phyloP scores from a whole-genome alignment of 2,888 invertebrate species.

The Sinopyrophorus schimmeli region DNA sequence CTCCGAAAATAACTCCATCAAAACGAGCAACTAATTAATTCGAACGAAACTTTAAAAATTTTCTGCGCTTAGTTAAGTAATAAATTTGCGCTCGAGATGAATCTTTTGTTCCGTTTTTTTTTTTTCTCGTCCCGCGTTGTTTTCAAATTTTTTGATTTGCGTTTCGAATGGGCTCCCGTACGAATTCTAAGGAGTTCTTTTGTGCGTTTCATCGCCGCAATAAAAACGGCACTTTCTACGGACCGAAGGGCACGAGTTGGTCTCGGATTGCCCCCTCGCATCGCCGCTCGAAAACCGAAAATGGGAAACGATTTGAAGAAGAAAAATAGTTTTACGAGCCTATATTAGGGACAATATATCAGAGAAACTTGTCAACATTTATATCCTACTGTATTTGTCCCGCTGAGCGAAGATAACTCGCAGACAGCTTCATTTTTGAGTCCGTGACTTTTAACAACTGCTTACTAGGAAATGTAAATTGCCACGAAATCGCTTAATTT shows the following conservation, averaged over 20 bases:
- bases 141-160: no score
- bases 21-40: no score
- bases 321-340: conserved; percentile 26
- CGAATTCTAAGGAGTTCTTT: no score
- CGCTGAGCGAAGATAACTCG: conserved; percentile 24
- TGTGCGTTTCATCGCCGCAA: conserved; percentile 18
- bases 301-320: conserved; percentile 14
- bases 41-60: no score
- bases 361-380: conserved; percentile 34
- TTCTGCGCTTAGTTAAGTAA: no score
- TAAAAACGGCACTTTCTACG: conserved; percentile 21
- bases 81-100: no score
- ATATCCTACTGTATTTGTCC: conserved; percentile 36
- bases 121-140: no score
- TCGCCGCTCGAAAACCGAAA: conserved; percentile 13
- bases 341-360: conserved; percentile 21
- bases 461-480: conserved; percentile 28
- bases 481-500: conserved; percentile 31
- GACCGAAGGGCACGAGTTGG: conserved; percentile 16
- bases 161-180: no score
- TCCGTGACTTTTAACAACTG: conserved; percentile 7
- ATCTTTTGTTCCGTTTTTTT: no score
- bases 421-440: conserved; percentile 1
- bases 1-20: no score
- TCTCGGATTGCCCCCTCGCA: conserved; percentile 15